Base-by-base conservation (phyloP, 2,797 vertebrate genomes). In the Tarsius wallacei region DNA sequence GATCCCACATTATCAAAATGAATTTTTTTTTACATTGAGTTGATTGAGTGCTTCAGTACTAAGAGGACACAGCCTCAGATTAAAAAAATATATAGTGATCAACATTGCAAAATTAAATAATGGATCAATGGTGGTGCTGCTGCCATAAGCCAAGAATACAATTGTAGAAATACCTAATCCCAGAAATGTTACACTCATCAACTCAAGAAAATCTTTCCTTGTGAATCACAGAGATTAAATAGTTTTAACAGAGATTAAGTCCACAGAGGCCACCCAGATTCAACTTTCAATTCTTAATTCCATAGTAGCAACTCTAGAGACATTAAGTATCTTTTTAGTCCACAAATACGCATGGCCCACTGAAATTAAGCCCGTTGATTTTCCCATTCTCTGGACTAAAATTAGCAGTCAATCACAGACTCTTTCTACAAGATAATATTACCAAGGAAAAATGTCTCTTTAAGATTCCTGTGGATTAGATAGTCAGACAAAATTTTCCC, bases 341-440 rank as follows among this genome's bases (percentile, higher is more conserved):
- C 73, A 93, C 81, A 94, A 95, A 91, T 91, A 33, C 33, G 7
- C 36, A 81, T 8, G 9, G 85, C 63, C 68, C 63, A 24, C 1
- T 91, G 93, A 86, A 94, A 93, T 59, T 57, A 84, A 57, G 16
- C 80, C 68, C 33, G 51, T 73, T 81, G 71, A 14, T 11, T 80
- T 91, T 97, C 94, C 36, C 33, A 42, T 93, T 70, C 70, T 85
- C 81, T 82, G 59, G 53, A 47, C 90, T 93, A 85, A 82, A 91
- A 64, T 83, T 59, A 73, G 47, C 5, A 93, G 73, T 77, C 53
- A 76, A 17, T 89, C 57, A 77, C 4, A 70, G 80, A 49, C 71
- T 55, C 64, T 84, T 96, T 95, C 49, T 94, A 70, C 64, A 90
- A 95, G 36, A 93, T 95, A 91, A 84, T 70, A 42, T 91, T 95